Percentiles rank a stretch among this genome's conserved stretches.
Evolutionary conservation across 2,797 vertebrate species (phyloP).

Genomic region (Serranus cabrilla): DNA sequence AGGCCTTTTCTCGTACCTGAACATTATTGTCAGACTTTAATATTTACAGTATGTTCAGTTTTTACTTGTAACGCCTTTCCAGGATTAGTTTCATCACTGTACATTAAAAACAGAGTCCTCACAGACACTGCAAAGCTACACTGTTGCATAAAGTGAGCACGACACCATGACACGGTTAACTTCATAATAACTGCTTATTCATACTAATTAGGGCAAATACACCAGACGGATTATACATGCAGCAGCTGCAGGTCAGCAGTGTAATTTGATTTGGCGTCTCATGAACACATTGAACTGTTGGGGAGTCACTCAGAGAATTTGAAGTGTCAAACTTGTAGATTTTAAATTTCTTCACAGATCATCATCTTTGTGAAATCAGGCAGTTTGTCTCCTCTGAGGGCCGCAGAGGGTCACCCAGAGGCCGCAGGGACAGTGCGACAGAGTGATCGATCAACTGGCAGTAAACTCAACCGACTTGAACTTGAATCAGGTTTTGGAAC

Average conservation of each 20-base stretch:
- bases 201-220: slow-evolving; percentile 14
- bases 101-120: neutral
- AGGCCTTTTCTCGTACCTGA: neutral
- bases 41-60: neutral
- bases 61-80: neutral
- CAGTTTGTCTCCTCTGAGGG: slow-evolving; percentile 41
- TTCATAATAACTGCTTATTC: slow-evolving; percentile 15
- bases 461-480: slow-evolving; percentile 64
- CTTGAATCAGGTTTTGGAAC: slow-evolving; percentile 54
- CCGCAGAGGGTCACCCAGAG: slow-evolving; percentile 75
- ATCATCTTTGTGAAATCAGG: slow-evolving; percentile 51
- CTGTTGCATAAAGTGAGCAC: neutral
- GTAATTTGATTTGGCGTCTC: slow-evolving; percentile 30
- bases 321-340: slow-evolving; percentile 5
- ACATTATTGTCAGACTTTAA: neutral
- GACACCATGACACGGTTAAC: slow-evolving; percentile 1
- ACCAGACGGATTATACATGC: slow-evolving; percentile 16
- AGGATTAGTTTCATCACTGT: neutral
- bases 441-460: slow-evolving; percentile 74
- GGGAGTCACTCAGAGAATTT: slow-evolving; percentile 5
- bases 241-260: slow-evolving; percentile 15
- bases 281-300: slow-evolving; percentile 3
- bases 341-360: slow-evolving; percentile 21
- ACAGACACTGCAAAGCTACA: neutral
- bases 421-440: slow-evolving; percentile 65